phyloP scores from a whole-genome alignment of 2,888 invertebrate genomes.

The Enchytraeus crypticus region DNA sequence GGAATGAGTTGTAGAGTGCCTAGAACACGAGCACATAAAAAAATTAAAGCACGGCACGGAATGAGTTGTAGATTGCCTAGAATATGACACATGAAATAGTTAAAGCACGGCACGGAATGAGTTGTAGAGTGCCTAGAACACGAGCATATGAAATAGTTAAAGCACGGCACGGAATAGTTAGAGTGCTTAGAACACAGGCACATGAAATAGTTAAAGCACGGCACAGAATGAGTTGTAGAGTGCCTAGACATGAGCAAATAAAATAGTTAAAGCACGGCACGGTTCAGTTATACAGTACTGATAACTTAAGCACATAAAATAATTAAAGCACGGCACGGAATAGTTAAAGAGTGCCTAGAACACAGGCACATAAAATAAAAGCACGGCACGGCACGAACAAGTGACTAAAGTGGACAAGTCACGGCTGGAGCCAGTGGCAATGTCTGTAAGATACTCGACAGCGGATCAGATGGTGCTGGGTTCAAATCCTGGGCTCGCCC shows the following conservation, averaged over 20 bases:
- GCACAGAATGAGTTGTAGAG: slow-evolving; percentile 90
- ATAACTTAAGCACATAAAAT: background rate
- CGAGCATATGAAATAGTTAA: too few relatives aligned
- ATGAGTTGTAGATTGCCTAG: slow-evolving; percentile 50
- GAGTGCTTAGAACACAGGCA: background rate
- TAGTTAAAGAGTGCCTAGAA: slow-evolving; percentile 86
- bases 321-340: slow-evolving; percentile 75
- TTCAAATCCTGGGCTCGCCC: too few relatives aligned
- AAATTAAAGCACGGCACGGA: background rate
- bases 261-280: background rate
- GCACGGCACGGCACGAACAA: background rate
- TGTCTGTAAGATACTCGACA: too few relatives aligned
- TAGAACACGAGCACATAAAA: slow-evolving; percentile 64
- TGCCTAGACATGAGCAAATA: slow-evolving; percentile 65
- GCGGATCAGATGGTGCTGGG: too few relatives aligned
- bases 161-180: background rate
- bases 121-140: slow-evolving; percentile 81
- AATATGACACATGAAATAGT: background rate
- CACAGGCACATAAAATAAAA: too few relatives aligned
- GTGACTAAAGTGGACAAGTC: too few relatives aligned
- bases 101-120: slow-evolving; percentile 82
- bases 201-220: slow-evolving; percentile 55
- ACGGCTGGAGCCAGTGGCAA: too few relatives aligned
- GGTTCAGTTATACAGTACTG: background rate
- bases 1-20: slow-evolving; percentile 87